Evolutionary conservation across 1,140 invertebrate genomes (phyloP), one percentile per base, ranked within the genome.

Genomic region (Calephelis virginiensis): DNA sequence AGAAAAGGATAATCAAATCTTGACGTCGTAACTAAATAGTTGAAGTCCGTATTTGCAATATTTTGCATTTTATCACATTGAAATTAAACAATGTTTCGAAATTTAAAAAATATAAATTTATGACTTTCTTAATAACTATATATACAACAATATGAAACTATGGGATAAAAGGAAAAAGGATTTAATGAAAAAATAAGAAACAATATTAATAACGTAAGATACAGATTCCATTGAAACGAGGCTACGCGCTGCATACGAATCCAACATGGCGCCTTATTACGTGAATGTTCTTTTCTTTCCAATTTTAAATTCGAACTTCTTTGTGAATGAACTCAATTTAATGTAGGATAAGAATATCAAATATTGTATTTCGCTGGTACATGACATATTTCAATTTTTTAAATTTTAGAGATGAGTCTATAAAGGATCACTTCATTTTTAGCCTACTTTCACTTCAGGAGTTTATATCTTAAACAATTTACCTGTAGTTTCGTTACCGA

Each of bases 161-260:
- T 70, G 64, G 61, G 62, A 70, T 67, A 40, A 68, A 61, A 64
- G 45, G 64, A 72, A 65, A 66, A 50, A 9, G 75, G 76, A 73
- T 85, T 82, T 81, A 85, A 83, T 83, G 77, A 85, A 84, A 86
- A 86, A 82, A 82, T 82, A 81, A 82, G 83, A 78, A 72, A 72
- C 72, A 61, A 81, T 83, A 83, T 85, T 85, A 85, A 85, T 83
- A 85, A 81, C 77, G 68, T 74, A 81, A 82, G 81, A 83, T 82
- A 83, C 76, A 75, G 73, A 79, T 81, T 79, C 76, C 73, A 82
- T 85, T 78, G 81, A 70, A 73, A 60, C 68, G 61, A 65, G 56
- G 65, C 75, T 73, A 76, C 70, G 76, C 48, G 68, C 70, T 69
- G 82, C 77, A 82, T 86, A 74, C 63, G 72, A 79, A 83, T 78